Conservation (phyloP, 2,113 vertebrate genomes). For the Stictonetta naevosa region DNA sequence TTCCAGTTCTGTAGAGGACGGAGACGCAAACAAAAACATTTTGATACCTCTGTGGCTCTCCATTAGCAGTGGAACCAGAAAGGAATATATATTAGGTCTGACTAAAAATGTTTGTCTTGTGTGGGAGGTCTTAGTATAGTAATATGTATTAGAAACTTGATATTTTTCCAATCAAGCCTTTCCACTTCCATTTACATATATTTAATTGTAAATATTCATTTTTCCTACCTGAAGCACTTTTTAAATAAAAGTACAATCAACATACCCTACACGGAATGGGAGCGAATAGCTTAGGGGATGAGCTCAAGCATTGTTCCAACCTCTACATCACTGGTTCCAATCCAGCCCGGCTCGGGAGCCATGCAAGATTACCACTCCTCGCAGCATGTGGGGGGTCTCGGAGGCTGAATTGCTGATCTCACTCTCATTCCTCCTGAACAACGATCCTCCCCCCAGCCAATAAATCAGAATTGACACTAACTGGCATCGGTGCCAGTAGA, state of each 20-base stretch:
- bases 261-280: neutral
- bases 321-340: rapidly evolving
- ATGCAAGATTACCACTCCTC: neutral
- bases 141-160: constrained; percentile 74
- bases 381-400: neutral
- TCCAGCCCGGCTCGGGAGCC: neutral
- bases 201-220: constrained; percentile 67
- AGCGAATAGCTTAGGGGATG: neutral
- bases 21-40: constrained; percentile 25
- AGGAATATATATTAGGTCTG: constrained; percentile 39
- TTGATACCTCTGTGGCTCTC: constrained; percentile 21
- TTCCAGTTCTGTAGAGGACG: neutral
- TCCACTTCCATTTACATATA: constrained; percentile 71
- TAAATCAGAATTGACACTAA: neutral
- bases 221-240: constrained; percentile 60
- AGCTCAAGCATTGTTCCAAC: neutral
- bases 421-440: neutral
- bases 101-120: constrained; percentile 60
- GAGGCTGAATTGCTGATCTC: neutral
- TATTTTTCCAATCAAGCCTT: constrained; percentile 71
- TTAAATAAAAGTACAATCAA: constrained; percentile 34
- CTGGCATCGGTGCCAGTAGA: neutral
- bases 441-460: neutral
- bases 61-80: constrained; percentile 49
- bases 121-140: constrained; percentile 72